A percentile compares a stretch with the other conserved stretches of the same genome.
These are phyloP conservation scores for Morbakka virulenta DNA, from an alignment of 30 jellyfish, hydroid and myxozoan genomes.

Conservation along the genomic window DNA sequence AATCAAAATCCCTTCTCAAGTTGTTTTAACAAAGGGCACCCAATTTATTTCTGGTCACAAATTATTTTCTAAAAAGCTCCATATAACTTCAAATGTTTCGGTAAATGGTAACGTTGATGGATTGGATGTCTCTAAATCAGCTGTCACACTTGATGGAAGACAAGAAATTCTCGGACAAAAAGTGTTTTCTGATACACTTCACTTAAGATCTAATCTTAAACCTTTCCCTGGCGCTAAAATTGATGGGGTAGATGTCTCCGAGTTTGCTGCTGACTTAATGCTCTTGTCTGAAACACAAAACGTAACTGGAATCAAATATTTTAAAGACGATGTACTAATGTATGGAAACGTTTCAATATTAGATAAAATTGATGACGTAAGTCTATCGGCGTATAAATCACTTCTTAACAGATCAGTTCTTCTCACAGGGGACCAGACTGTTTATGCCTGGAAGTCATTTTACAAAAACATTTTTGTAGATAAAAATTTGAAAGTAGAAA, in stretches of 20 bases:
- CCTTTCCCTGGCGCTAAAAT: slow-evolving; percentile 6
- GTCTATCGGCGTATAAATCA: background rate
- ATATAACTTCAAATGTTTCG: background rate
- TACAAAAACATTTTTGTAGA: background rate
- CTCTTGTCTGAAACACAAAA: slow-evolving; percentile 1
- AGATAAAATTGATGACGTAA: slow-evolving; percentile 1
- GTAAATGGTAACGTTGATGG: slow-evolving; percentile 50
- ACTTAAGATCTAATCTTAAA: background rate
- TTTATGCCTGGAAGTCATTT: slow-evolving; percentile 13
- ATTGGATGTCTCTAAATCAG: slow-evolving; percentile 9
- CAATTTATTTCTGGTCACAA: slow-evolving; percentile 55
- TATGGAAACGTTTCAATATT: background rate
- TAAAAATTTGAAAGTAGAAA: slow-evolving; percentile 5
- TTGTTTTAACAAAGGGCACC: slow-evolving; percentile 6
- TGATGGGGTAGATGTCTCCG: slow-evolving; percentile 63
- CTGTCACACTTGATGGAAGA: slow-evolving; percentile 21
- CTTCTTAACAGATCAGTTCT: slow-evolving; percentile 38
- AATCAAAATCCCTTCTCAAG: slow-evolving; percentile 47
- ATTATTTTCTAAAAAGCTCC: too few relatives aligned
- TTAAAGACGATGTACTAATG: background rate
- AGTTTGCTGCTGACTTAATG: slow-evolving; percentile 9
- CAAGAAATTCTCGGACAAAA: slow-evolving; percentile 31
- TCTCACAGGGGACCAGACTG: slow-evolving; percentile 31
- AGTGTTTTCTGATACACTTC: background rate
- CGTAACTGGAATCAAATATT: slow-evolving; percentile 3